A percentile compares a stretch with the other conserved stretches of the same genome.
phyloP scores from a whole-genome alignment of 2,113 vertebrate species.

The Amia ocellicauda region DNA sequence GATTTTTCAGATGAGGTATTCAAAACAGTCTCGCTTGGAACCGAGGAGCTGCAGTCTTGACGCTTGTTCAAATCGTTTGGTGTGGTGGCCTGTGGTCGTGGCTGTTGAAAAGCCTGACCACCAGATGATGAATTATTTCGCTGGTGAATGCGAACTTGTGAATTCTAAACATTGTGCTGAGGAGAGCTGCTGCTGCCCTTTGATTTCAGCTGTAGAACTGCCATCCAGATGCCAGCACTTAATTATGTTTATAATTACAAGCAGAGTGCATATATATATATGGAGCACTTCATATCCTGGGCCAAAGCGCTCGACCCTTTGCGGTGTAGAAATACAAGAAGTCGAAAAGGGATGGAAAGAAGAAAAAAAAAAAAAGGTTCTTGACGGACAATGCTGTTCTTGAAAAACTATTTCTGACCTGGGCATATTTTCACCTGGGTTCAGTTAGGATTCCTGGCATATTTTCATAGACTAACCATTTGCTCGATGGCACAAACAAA shows the following conservation, averaged over 20 bases:
- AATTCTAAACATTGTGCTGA: constrained; percentile 26
- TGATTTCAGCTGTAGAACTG: constrained; percentile 6
- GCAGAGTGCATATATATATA: constrained; percentile 14
- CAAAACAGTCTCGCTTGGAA: background rate
- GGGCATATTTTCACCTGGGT: constrained; percentile 5
- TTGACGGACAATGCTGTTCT: background rate
- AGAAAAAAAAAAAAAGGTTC: background rate
- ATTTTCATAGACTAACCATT: background rate
- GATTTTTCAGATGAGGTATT: constrained; percentile 9
- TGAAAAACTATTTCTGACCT: no score
- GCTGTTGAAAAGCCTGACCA: constrained; percentile 63
- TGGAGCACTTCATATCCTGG: constrained; percentile 7
- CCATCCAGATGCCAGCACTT: constrained; percentile 12
- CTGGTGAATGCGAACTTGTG: constrained; percentile 18
- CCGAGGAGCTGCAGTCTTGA: background rate
- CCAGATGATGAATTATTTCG: constrained; percentile 63
- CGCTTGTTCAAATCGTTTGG: constrained; percentile 53
- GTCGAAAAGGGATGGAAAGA: background rate
- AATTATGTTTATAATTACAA: constrained; percentile 20
- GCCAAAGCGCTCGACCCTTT: constrained; percentile 11
- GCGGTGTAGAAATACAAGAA: no score
- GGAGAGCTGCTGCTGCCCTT: background rate
- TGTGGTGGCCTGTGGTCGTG: constrained; percentile 64
- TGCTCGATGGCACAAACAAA: background rate
- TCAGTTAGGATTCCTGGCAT: background rate